These are phyloP conservation scores for Sicus ferrugineus DNA, from an alignment of 2,888 invertebrate species.

Conservation along the genomic window DNA sequence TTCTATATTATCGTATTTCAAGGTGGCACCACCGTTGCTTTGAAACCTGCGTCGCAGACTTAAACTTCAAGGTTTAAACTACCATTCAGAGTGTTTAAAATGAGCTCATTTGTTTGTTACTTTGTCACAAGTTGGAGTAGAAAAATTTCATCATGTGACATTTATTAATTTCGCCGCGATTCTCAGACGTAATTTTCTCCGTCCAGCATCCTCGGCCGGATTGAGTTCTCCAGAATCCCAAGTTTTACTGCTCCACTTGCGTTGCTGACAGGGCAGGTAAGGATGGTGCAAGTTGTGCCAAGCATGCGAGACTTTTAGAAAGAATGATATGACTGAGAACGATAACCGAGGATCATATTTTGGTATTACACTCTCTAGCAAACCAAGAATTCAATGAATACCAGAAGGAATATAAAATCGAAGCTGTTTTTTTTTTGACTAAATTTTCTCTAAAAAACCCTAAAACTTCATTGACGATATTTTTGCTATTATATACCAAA, in stretches of 20 bases:
- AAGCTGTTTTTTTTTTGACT: too few species aligned
- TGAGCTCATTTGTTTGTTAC: slow-evolving; percentile 8
- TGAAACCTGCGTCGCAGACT: background rate
- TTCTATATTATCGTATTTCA: background rate
- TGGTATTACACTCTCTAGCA: too few species aligned
- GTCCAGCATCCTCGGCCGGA: background rate
- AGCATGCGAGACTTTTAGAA: too few species aligned
- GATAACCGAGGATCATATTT: too few species aligned
- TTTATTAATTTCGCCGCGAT: slow-evolving; percentile 24
- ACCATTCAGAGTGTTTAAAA: slow-evolving; percentile 1
- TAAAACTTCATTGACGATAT: too few species aligned
- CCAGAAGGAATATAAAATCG: too few species aligned
- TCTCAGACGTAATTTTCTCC: slow-evolving; percentile 8
- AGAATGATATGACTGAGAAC: too few species aligned
- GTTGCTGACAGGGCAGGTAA: too few species aligned
- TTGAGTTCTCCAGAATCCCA: background rate
- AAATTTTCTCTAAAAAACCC: too few species aligned
- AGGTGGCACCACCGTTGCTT: slow-evolving; percentile 4
- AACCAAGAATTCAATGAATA: too few species aligned
- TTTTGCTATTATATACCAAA: too few species aligned
- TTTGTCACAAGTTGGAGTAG: background rate
- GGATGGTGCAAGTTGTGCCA: too few species aligned
- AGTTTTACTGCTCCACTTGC: background rate
- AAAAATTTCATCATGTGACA: slow-evolving; percentile 19
- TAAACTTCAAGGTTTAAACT: background rate